Evolutionary conservation across 2,797 vertebrate species (phyloP).

Genomic region (Artibeus jamaicensis): DNA sequence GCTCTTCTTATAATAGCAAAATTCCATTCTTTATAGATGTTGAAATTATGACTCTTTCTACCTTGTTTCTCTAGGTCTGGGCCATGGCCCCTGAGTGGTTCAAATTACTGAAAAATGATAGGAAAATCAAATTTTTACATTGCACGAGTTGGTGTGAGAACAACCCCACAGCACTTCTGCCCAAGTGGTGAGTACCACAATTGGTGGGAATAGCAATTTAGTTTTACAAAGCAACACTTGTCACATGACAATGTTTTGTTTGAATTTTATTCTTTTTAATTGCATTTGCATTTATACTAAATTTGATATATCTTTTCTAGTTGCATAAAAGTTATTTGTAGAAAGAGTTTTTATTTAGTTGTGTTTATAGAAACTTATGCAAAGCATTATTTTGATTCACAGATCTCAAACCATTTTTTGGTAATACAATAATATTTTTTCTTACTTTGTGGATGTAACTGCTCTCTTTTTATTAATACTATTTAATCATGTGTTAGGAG

Average conservation of each 20-base stretch:
- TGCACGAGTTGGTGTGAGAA: not conserved
- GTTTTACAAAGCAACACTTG: not conserved
- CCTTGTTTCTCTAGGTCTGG: not conserved
- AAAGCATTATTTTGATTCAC: not conserved
- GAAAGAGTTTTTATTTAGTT: not conserved
- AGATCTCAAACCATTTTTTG: not conserved
- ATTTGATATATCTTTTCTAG: not conserved
- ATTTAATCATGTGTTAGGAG: not conserved
- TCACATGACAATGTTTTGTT: not conserved
- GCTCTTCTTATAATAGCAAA: not conserved
- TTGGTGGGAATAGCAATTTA: not conserved
- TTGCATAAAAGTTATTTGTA: not conserved
- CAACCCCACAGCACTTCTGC: not conserved
- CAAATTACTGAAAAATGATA: not conserved
- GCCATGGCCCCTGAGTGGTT: not conserved
- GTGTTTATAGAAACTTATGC: not conserved
- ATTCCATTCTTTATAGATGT: not conserved
- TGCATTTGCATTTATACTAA: not conserved
- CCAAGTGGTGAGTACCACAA: not conserved
- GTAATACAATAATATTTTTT: not conserved
- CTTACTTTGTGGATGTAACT: not conserved
- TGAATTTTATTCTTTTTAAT: not conserved
- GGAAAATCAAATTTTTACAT: conserved; percentile 2
- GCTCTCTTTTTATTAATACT: not conserved
- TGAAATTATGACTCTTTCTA: not conserved